Percentiles rank a stretch among this genome's conserved stretches.
phyloP scores from a whole-genome alignment of 2,888 invertebrate genomes.

The Candidula unifasciata region DNA sequence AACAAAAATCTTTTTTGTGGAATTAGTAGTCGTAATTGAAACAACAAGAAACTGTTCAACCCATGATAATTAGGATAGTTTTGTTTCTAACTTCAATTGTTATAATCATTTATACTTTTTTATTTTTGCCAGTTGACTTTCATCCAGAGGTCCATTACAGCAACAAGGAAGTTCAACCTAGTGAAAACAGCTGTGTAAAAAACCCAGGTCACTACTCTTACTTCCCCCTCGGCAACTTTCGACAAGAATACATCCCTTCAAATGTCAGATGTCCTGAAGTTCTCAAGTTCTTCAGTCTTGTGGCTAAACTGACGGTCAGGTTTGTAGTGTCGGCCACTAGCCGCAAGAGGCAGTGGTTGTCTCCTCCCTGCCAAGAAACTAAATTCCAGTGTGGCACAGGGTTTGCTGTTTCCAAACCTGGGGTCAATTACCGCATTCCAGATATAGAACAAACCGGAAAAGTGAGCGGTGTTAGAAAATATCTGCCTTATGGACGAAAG shows the following conservation, averaged over 20 bases:
- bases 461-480: background rate
- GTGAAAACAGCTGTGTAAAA: background rate
- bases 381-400: slow-evolving; percentile 29
- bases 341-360: background rate
- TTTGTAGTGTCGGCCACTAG: background rate
- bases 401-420: background rate
- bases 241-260: slow-evolving; percentile 7
- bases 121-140: background rate
- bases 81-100: too few relatives aligned
- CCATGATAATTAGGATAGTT: too few relatives aligned
- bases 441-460: background rate
- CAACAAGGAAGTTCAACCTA: background rate
- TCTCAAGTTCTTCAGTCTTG: background rate
- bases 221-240: background rate
- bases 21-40: too few relatives aligned
- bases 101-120: background rate
- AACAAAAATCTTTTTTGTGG: too few relatives aligned
- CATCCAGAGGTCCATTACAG: background rate
- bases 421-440: background rate
- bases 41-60: too few relatives aligned
- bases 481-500: background rate
- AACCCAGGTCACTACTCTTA: slow-evolving; percentile 37
- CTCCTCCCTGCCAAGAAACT: background rate
- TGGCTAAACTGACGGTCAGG: slow-evolving; percentile 12
- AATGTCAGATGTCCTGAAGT: background rate